Conservation (phyloP, 2,113 vertebrate genomes). For the Loxodonta africana region DNA sequence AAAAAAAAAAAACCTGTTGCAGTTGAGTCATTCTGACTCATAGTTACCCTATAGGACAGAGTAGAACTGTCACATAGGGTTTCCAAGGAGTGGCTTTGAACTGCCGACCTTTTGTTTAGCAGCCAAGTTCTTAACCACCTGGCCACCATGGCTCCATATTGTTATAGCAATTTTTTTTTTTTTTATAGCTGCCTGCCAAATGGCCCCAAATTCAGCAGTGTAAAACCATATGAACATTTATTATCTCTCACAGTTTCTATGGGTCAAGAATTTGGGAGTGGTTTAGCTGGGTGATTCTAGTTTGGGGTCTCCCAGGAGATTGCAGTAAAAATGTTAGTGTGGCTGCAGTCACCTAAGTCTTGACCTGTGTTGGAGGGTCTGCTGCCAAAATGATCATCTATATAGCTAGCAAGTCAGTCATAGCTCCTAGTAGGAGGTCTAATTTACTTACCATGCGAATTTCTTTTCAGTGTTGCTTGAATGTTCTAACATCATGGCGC, state of each 20-base stretch:
- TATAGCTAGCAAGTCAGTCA: not conserved
- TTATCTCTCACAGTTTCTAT: no score
- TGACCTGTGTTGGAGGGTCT: not conserved
- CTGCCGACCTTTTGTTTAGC: no score
- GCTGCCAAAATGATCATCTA: not conserved
- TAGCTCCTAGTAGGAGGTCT: not conserved
- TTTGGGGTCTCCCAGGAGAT: not conserved
- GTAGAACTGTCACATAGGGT: no score
- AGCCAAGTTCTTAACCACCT: no score
- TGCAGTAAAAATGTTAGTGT: not conserved
- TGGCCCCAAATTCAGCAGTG: not conserved
- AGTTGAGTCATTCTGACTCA: no score
- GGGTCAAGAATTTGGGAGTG: no score
- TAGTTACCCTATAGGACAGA: no score
- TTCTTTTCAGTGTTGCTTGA: not conserved
- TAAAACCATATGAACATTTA: not conserved
- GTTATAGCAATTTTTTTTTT: no score
- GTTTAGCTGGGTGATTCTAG: no score
- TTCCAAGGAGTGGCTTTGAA: no score
- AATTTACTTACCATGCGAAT: not conserved
- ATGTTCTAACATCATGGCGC: not conserved
- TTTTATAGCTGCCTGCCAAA: not conserved
- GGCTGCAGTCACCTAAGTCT: not conserved
- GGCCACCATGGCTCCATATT: no score
- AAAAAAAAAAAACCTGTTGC: not conserved